These are phyloP conservation scores for Urocolius indicus DNA, from an alignment of 2,113 vertebrate species.

Conservation along the genomic window DNA sequence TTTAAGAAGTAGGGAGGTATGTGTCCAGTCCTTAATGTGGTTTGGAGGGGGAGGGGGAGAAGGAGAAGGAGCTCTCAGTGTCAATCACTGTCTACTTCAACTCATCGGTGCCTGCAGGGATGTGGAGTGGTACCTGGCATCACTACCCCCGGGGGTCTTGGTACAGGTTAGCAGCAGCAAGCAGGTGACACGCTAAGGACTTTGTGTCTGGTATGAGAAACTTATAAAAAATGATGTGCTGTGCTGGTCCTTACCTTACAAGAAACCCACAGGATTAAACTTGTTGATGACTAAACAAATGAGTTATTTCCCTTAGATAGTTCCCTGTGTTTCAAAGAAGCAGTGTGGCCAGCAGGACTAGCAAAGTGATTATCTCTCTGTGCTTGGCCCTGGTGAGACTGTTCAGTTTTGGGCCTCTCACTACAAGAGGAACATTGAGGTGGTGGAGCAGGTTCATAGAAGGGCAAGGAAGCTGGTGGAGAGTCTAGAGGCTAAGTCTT, in stretches of 20 bases:
- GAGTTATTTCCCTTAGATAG: not conserved
- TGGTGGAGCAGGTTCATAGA: too few species aligned
- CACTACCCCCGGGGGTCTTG: not conserved
- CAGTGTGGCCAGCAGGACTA: too few species aligned
- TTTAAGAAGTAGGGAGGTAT: not conserved
- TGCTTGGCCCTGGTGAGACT: too few species aligned
- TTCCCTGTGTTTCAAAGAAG: too few species aligned
- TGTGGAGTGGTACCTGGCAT: not conserved
- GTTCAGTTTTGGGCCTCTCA: too few species aligned
- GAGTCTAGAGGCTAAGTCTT: too few species aligned
- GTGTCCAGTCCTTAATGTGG: not conserved
- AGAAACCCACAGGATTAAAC: not conserved
- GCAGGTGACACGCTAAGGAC: not conserved
- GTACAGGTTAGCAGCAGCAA: not conserved
- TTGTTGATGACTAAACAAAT: not conserved
- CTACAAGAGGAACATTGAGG: too few species aligned
- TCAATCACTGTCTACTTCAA: not conserved
- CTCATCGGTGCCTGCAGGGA: not conserved
- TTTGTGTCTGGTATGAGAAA: not conserved
- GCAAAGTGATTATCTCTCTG: too few species aligned
- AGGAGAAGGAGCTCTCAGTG: not conserved
- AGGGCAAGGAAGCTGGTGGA: too few species aligned
- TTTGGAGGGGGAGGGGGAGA: too few species aligned
- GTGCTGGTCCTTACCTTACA: not conserved
- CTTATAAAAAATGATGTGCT: not conserved